These are phyloP conservation scores for Anomalospiza imberbis DNA, from an alignment of 2,797 vertebrate species.

Conservation along the genomic window DNA sequence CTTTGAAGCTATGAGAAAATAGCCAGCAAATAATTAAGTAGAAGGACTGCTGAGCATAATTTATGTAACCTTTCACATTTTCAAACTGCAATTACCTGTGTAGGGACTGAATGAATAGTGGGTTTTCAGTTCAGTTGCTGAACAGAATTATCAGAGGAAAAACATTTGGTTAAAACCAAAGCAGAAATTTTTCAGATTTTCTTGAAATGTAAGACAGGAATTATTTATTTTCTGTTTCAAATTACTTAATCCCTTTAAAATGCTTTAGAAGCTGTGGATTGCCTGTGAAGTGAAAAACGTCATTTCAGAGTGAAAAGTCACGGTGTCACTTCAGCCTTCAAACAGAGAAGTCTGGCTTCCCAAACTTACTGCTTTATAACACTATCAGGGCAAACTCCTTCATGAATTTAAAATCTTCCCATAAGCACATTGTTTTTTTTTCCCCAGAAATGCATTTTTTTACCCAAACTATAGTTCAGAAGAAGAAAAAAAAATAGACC, in stretches of 20 bases:
- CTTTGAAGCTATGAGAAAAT: conserved; percentile 52
- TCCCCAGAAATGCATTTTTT: neutral
- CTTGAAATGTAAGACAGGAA: conserved; percentile 16
- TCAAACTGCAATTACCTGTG: conserved; percentile 36
- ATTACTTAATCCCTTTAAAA: conserved; percentile 57
- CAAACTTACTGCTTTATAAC: neutral
- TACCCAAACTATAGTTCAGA: neutral
- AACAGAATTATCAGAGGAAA: conserved; percentile 21
- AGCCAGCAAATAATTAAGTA: conserved; percentile 42
- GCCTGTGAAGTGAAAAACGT: conserved; percentile 17
- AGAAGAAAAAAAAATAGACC: neutral
- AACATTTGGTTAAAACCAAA: conserved; percentile 33
- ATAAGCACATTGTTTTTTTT: neutral
- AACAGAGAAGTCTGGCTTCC: neutral
- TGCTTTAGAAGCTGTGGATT: conserved; percentile 16
- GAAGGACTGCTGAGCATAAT: conserved; percentile 15
- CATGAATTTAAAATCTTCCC: neutral
- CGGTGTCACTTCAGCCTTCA: neutral
- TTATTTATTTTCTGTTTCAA: conserved; percentile 57
- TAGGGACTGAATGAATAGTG: conserved; percentile 32
- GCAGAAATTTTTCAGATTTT: conserved; percentile 38
- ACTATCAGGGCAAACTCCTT: neutral
- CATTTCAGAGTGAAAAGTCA: conserved; percentile 9
- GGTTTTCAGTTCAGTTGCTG: conserved; percentile 25
- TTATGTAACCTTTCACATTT: conserved; percentile 53